phyloP scores from a whole-genome alignment of 2,113 vertebrate genomes.

The Odontesthes bonariensis region DNA sequence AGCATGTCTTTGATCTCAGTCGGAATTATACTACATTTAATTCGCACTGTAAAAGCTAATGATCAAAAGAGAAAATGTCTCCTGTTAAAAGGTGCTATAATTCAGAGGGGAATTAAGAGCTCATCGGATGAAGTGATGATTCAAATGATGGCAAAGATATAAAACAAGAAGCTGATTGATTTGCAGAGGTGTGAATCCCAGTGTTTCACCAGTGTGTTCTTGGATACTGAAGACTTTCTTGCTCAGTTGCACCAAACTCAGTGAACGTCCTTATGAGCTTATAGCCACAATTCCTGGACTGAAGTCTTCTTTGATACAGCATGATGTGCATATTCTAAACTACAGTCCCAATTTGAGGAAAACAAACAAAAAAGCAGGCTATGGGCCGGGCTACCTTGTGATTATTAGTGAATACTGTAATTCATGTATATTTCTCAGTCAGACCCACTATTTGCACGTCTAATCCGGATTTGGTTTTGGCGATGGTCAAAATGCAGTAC shows the following conservation, averaged over 20 bases:
- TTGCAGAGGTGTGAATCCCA: slow-evolving; percentile 31
- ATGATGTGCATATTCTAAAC: no score
- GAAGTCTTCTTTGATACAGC: no score
- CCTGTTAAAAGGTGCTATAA: slow-evolving; percentile 5
- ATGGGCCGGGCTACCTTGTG: no score
- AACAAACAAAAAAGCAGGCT: no score
- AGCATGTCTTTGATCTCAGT: not conserved
- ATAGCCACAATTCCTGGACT: no score
- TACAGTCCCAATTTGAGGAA: no score
- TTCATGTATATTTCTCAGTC: no score
- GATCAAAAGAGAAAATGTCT: slow-evolving; percentile 21
- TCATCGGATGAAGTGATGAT: slow-evolving; percentile 25
- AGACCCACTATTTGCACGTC: no score
- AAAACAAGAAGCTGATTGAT: slow-evolving; percentile 34
- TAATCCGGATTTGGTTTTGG: no score
- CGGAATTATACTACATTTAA: slow-evolving; percentile 14
- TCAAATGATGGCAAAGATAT: slow-evolving; percentile 19
- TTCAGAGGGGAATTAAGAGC: slow-evolving; percentile 23
- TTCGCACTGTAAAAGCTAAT: slow-evolving; percentile 8
- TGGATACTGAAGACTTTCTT: slow-evolving; percentile 9
- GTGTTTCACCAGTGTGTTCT: slow-evolving; percentile 30
- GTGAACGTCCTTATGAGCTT: no score
- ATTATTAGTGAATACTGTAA: no score
- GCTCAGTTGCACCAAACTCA: not conserved
- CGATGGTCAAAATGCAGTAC: no score